Conservation (phyloP, 2,797 vertebrate genomes). For the Thunnus albacares region DNA sequence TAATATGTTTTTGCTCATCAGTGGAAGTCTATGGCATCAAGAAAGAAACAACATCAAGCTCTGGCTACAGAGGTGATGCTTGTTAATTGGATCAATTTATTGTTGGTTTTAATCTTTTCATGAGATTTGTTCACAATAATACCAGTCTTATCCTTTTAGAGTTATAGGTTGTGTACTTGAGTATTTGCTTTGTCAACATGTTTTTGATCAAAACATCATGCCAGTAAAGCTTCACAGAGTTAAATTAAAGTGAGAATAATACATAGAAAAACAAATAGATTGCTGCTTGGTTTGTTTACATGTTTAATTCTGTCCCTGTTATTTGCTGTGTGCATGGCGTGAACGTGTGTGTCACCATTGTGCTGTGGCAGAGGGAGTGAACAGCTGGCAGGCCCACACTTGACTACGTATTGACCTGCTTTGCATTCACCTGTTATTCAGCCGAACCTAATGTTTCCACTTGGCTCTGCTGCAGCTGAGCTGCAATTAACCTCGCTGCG, state of each 20-base stretch:
- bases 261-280: not conserved
- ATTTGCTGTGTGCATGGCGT: conserved; percentile 32
- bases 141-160: not conserved
- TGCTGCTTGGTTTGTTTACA: conserved; percentile 43
- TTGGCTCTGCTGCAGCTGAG: conserved; percentile 72
- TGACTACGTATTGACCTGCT: conserved; percentile 81
- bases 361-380: conserved; percentile 61
- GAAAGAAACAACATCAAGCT: not conserved
- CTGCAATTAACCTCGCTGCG: conserved; percentile 75
- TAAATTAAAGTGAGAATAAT: conserved; percentile 12
- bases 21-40: not conserved
- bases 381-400: conserved; percentile 83
- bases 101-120: conserved; percentile 9
- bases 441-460: conserved; percentile 79
- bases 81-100: not conserved
- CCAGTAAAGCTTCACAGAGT: not conserved
- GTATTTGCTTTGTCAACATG: not conserved
- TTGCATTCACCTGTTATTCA: conserved; percentile 85
- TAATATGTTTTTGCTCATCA: not conserved
- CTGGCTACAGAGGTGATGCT: not conserved
- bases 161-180: not conserved
- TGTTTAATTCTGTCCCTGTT: conserved; percentile 20
- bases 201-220: no score
- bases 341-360: conserved; percentile 36
- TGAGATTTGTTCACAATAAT: not conserved